These are phyloP conservation scores for Microtus oregoni DNA, from an alignment of 2,113 vertebrate genomes.

Conservation along the genomic window DNA sequence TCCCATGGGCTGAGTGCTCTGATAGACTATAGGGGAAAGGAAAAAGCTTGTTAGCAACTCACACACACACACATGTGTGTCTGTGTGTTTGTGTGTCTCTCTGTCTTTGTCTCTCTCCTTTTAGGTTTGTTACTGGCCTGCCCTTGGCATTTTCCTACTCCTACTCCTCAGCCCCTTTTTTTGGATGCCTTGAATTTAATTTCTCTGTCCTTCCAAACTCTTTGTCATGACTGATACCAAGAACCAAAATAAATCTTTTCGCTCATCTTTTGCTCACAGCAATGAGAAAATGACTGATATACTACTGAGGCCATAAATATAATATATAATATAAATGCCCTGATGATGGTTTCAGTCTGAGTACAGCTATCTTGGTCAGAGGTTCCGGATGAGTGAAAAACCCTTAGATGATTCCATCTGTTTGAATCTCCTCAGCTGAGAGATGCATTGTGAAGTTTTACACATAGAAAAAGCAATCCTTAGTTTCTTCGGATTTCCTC, in stretches of 20 bases:
- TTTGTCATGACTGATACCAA: not conserved
- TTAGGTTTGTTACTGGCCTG: not conserved
- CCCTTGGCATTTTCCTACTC: not conserved
- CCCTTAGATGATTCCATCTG: not conserved
- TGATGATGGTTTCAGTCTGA: not conserved
- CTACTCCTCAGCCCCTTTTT: not conserved
- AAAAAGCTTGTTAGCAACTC: not conserved
- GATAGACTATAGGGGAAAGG: not conserved
- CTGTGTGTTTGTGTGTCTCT: not conserved
- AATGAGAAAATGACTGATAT: not conserved
- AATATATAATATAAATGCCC: not conserved
- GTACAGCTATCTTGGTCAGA: not conserved
- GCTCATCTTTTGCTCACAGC: not conserved
- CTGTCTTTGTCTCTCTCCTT: not conserved
- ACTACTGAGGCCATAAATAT: not conserved
- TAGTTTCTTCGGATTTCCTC: slow-evolving; percentile 56
- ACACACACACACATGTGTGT: too few relatives aligned
- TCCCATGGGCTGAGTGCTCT: not conserved
- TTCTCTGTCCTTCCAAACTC: not conserved
- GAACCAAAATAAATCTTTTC: not conserved
- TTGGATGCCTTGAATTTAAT: not conserved
- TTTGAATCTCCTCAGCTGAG: slow-evolving; percentile 47
- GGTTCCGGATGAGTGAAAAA: not conserved
- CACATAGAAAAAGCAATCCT: not conserved
- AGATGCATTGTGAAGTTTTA: not conserved